Conservation (phyloP, 2,888 invertebrate species). For the Kuschelorhynchus macadamiae region DNA sequence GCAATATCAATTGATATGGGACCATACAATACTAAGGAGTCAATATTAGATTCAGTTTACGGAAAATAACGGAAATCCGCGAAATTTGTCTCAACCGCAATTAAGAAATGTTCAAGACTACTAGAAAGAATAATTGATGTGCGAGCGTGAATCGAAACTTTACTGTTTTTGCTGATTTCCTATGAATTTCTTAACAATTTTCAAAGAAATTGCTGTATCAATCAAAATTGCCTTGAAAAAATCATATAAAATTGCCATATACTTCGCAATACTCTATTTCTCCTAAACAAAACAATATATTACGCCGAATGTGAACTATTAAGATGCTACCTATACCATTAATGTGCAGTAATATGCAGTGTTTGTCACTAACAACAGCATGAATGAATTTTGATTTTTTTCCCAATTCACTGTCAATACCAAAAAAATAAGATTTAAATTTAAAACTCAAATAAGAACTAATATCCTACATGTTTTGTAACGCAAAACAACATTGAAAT, state of each 20-base stretch:
- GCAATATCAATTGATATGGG: not conserved
- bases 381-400: too few species aligned
- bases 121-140: not conserved
- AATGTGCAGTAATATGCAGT: not conserved
- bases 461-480: too few species aligned
- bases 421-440: too few species aligned
- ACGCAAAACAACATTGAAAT: too few species aligned
- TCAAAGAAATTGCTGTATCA: slow-evolving; percentile 33
- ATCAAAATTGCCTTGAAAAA: slow-evolving; percentile 24
- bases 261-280: slow-evolving; percentile 1
- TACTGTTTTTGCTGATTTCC: slow-evolving; percentile 29
- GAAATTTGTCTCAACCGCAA: not conserved
- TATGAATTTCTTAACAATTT: slow-evolving; percentile 31
- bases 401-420: too few species aligned
- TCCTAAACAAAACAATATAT: slow-evolving; percentile 17
- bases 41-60: not conserved
- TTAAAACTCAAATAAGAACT: too few species aligned
- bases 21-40: slow-evolving; percentile 5
- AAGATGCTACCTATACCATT: too few species aligned
- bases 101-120: not conserved
- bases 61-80: slow-evolving; percentile 9
- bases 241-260: slow-evolving; percentile 8
- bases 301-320: slow-evolving; percentile 8
- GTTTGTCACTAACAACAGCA: too few species aligned
- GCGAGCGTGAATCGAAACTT: slow-evolving; percentile 4